A percentile compares a stretch with the other conserved stretches of the same genome.
Evolutionary conservation across 2,888 invertebrate genomes (phyloP).

Genomic region (Drosophila lutescens): DNA sequence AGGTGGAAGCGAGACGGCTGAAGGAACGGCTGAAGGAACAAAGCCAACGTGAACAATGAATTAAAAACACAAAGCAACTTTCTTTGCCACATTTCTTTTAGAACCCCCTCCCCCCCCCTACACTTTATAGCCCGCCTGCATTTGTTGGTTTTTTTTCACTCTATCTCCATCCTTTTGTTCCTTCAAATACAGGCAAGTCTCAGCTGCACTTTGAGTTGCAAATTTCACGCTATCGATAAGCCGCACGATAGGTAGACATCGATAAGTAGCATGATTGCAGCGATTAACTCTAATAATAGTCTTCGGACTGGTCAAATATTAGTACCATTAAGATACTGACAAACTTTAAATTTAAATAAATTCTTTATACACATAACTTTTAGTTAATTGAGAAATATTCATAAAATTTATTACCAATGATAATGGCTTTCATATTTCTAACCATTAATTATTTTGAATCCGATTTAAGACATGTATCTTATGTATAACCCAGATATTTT

Average conservation of each 20-base stretch:
- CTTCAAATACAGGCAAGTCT: slow-evolving; percentile 20
- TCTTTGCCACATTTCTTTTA: slow-evolving; percentile 56
- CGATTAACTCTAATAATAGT: not conserved
- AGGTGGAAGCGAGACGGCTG: slow-evolving; percentile 9
- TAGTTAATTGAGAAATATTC: no score
- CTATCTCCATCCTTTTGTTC: slow-evolving; percentile 27
- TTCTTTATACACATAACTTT: no score
- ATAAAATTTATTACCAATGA: no score
- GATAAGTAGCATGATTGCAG: not conserved
- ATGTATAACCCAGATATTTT: no score
- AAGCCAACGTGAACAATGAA: slow-evolving; percentile 52
- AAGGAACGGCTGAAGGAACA: slow-evolving; percentile 27
- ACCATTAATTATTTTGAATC: no score
- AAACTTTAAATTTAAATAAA: no score
- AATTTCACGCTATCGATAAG: slow-evolving; percentile 25
- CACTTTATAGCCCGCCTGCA: not conserved
- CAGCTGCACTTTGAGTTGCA: slow-evolving; percentile 29
- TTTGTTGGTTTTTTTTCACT: slow-evolving; percentile 3
- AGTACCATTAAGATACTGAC: no score
- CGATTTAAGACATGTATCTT: no score
- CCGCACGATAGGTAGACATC: slow-evolving; percentile 1
- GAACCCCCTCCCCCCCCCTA: not conserved
- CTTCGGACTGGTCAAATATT: not conserved
- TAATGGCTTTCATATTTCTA: no score
- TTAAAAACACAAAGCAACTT: slow-evolving; percentile 56